A percentile compares a stretch with the other conserved stretches of the same genome.
Conservation (phyloP, 1,140 invertebrate genomes). For the Triops longicaudatus region DNA sequence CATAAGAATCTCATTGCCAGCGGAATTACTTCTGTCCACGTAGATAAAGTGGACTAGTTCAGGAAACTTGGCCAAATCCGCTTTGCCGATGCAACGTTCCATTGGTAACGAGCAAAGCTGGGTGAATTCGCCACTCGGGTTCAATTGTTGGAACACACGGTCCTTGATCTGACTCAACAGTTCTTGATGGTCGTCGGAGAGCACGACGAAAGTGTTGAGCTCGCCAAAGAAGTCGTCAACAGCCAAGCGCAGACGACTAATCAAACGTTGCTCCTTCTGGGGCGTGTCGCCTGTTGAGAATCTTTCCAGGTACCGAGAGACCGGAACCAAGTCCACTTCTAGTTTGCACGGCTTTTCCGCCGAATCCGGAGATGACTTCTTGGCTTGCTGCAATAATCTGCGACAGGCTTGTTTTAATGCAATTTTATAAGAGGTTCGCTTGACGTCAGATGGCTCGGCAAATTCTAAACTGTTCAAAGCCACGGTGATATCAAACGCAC, state of each 20-base stretch:
- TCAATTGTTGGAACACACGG: not conserved
- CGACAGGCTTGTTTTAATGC: not conserved
- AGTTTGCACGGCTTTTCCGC: not conserved
- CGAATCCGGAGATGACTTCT: not conserved
- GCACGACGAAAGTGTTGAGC: not conserved
- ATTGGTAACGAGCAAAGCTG: not conserved
- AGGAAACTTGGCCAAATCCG: not conserved
- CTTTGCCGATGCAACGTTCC: not conserved
- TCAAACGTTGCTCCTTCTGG: not conserved
- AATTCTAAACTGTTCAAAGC: not conserved
- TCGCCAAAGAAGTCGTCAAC: not conserved
- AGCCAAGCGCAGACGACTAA: not conserved
- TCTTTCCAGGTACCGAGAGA: not conserved
- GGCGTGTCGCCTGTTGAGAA: not conserved
- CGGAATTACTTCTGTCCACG: not conserved
- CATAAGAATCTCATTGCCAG: not conserved
- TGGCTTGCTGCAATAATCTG: not conserved
- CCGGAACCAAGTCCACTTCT: not conserved
- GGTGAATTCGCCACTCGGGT: not conserved
- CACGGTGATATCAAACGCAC: not conserved
- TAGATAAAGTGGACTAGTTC: not conserved
- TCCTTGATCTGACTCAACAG: constrained; percentile 1
- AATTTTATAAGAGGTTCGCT: not conserved
- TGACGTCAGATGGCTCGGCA: not conserved
- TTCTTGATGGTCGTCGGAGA: not conserved